Evolutionary conservation across 2,888 invertebrate species (phyloP).

Genomic region (Drosophila nr. perissopoda): DNA sequence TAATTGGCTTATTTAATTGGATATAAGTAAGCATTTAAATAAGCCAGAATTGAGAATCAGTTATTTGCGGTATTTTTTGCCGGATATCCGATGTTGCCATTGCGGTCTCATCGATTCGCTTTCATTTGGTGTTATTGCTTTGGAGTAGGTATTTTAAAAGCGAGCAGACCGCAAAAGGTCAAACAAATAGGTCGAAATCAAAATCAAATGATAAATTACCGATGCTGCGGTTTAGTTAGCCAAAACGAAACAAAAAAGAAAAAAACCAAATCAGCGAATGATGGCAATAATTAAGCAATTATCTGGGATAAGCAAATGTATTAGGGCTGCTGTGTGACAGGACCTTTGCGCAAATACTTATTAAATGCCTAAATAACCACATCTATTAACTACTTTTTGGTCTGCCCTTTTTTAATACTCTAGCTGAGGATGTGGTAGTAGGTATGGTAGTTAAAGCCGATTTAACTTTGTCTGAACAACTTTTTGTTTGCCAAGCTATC

Average conservation of each 20-base stretch:
- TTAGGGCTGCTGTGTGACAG: neutral
- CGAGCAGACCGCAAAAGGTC: conserved; percentile 44
- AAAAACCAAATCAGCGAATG: conserved; percentile 9
- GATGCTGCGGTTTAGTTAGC: conserved; percentile 55
- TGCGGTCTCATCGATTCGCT: conserved; percentile 29
- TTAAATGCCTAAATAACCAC: conserved; percentile 23
- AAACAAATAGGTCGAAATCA: conserved; percentile 30
- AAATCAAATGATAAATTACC: conserved; percentile 36
- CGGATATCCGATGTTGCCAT: conserved; percentile 1
- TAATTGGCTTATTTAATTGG: conserved; percentile 50
- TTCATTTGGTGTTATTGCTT: conserved; percentile 1
- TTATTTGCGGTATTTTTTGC: conserved; percentile 42
- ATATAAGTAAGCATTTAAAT: conserved; percentile 38
- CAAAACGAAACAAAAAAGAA: conserved; percentile 37
- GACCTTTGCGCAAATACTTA: neutral
- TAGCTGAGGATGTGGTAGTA: neutral
- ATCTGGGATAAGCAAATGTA: neutral
- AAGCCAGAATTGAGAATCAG: conserved; percentile 23
- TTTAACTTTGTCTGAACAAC: neutral
- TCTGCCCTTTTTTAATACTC: neutral
- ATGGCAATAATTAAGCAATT: conserved; percentile 51
- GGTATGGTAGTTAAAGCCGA: neutral
- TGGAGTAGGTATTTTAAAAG: neutral
- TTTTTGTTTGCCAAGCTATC: neutral
- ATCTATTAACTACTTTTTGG: conserved; percentile 35